phyloP scores from a whole-genome alignment of 1,140 invertebrate species.

The Lepidurus apus region DNA sequence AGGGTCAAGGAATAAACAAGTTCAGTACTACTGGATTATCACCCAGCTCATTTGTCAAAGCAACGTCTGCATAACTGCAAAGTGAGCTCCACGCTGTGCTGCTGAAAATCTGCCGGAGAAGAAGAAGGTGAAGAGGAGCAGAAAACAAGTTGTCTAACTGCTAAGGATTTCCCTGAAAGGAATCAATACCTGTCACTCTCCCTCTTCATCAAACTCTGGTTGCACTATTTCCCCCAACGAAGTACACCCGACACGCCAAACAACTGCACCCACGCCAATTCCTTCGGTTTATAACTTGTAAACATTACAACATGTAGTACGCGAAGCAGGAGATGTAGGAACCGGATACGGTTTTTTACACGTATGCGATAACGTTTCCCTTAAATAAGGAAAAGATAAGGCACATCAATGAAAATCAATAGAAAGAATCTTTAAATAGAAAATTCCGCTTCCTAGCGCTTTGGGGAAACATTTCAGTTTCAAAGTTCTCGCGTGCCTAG shows the following conservation, averaged over 20 bases:
- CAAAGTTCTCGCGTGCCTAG: neutral
- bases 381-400: neutral
- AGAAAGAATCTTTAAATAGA: neutral
- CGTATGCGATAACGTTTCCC: neutral
- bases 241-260: neutral
- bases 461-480: neutral
- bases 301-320: too few species aligned
- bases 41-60: too few species aligned
- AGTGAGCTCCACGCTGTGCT: neutral
- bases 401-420: neutral
- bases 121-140: neutral
- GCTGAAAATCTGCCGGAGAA: neutral
- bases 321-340: neutral
- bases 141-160: neutral
- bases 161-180: neutral
- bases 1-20: neutral
- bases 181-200: constrained; percentile 1
- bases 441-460: neutral
- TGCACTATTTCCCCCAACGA: neutral
- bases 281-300: neutral
- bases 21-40: neutral
- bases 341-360: neutral
- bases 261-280: neutral
- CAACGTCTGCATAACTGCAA: neutral
- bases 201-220: neutral